Evolutionary conservation across 2,113 vertebrate genomes (phyloP).

Genomic region (Indicator maculatus): DNA sequence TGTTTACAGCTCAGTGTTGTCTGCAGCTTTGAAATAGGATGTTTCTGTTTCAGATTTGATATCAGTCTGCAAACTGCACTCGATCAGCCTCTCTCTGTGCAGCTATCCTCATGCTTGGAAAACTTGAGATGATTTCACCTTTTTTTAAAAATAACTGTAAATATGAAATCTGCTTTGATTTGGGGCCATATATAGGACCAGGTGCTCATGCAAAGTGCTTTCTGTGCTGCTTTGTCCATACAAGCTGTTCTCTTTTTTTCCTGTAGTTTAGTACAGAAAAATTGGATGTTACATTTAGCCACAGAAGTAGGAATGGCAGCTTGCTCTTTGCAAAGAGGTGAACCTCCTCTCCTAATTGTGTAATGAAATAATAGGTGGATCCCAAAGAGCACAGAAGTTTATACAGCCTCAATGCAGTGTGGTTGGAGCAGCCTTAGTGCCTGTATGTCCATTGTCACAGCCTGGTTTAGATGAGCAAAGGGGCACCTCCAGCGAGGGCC

Average conservation of each 20-base stretch:
- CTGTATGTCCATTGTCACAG: not conserved
- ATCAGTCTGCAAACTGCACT: not conserved
- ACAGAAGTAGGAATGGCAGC: not conserved
- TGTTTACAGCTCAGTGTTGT: not conserved
- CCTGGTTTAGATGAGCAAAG: not conserved
- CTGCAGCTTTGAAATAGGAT: constrained; percentile 11
- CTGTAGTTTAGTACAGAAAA: not conserved
- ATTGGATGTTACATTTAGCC: not conserved
- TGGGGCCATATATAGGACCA: not conserved
- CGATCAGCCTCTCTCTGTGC: rapidly evolving
- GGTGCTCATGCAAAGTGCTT: not conserved
- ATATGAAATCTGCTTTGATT: not conserved
- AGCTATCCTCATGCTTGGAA: not conserved
- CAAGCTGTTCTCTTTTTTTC: not conserved
- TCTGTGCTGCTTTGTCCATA: not conserved
- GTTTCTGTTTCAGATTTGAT: not conserved
- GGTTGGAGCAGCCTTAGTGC: not conserved
- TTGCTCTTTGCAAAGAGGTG: not conserved
- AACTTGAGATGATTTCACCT: not conserved
- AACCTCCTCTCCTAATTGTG: not conserved
- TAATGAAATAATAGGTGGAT: not conserved
- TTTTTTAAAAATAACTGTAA: not conserved
- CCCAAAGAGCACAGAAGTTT: not conserved
- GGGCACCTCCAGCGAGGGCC: not conserved
- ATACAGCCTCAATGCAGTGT: not conserved